Percentiles rank a stretch among this genome's conserved stretches.
Conservation (phyloP, 64 coral and sea anemone genomes). For the Actinia tenebrosa region DNA sequence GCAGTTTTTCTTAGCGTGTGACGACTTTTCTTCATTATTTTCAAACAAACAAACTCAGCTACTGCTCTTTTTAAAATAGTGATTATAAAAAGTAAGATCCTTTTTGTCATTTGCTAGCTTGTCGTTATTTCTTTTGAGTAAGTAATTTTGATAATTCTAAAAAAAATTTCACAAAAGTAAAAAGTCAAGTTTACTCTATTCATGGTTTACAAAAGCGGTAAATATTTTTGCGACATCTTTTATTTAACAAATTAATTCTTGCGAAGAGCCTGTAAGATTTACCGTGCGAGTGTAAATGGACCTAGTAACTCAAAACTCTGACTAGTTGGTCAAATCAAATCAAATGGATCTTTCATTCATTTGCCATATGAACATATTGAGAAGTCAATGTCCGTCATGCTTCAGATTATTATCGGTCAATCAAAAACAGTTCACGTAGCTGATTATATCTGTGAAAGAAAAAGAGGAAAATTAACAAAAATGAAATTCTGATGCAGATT, state of each 20-base stretch:
- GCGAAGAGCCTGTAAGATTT: neutral
- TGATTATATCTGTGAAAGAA: neutral
- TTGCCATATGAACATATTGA: neutral
- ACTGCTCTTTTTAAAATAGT: no score
- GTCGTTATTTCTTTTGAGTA: neutral
- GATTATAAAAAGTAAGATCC: neutral
- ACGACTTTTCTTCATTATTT: no score
- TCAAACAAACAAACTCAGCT: no score
- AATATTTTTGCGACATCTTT: no score
- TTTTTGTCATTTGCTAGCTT: neutral
- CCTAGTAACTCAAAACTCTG: neutral
- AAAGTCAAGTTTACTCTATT: no score
- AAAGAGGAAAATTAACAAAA: neutral
- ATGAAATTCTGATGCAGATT: neutral
- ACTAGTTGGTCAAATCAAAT: no score
- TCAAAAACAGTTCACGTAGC: no score
- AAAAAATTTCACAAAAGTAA: neutral
- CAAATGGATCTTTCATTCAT: neutral
- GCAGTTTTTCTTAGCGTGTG: no score
- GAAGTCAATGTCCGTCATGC: neutral
- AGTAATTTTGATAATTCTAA: neutral
- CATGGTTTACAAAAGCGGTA: no score
- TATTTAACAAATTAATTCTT: neutral
- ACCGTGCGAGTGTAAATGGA: neutral
- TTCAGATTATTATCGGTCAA: neutral